A percentile compares a stretch with the other conserved stretches of the same genome.
phyloP scores from a whole-genome alignment of 2,113 vertebrate genomes.

The Naja naja region DNA sequence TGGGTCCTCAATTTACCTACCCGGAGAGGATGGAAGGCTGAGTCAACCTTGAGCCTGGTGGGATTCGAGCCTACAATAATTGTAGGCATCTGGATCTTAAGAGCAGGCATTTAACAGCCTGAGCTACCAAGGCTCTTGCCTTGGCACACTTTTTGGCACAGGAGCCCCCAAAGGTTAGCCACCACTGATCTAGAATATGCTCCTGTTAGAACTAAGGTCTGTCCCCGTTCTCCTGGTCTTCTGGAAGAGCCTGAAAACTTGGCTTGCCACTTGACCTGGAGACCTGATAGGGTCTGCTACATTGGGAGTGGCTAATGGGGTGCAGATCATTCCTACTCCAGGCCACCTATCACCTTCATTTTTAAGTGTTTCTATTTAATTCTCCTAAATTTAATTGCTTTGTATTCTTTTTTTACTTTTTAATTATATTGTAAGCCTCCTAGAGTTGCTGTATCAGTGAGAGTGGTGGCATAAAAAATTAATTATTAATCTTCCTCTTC shows the following conservation, averaged over 20 bases:
- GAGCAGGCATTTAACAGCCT: no score
- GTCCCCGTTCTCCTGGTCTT: not conserved
- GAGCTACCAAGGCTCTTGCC: no score
- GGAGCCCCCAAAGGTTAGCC: no score
- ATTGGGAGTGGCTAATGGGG: not conserved
- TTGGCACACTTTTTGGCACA: no score
- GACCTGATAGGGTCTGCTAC: not conserved
- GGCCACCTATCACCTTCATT: not conserved
- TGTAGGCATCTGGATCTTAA: no score
- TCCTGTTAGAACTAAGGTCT: not conserved
- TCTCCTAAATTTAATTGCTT: not conserved
- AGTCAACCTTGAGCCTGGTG: no score
- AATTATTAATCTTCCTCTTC: not conserved
- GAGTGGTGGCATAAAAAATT: not conserved
- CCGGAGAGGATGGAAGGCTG: no score
- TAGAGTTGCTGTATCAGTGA: not conserved
- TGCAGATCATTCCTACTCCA: not conserved
- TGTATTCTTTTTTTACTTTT: not conserved
- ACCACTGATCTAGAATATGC: not conserved
- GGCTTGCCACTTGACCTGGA: not conserved
- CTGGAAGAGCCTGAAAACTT: not conserved
- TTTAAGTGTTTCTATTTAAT: not conserved
- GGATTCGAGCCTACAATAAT: no score
- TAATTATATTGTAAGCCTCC: not conserved
- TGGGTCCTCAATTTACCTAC: no score